Base-by-base conservation (phyloP, 2,888 invertebrate species). In the Drosophila vallismaia region DNA sequence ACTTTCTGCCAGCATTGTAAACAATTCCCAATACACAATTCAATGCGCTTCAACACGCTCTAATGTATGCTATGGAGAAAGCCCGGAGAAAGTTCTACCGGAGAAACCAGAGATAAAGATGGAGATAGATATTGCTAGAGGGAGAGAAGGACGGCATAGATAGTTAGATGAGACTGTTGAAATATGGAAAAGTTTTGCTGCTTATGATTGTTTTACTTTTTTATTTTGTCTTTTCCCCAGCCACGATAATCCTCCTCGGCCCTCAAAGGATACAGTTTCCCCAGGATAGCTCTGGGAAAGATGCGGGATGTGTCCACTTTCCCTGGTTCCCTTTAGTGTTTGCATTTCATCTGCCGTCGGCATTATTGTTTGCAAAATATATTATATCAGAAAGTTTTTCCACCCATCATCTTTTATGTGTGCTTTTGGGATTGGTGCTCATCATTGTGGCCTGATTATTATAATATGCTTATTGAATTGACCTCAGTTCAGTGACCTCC, bases 1-100 rank as follows among this genome's bases (percentile, higher is more conserved):
- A 83, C 75, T 86, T 83, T 86, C 70, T 73, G 70, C 83, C 83
- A 78, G 83, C 86, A 80, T 83, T 83, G 82, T 83, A 83, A 83
- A 83, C 82, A 83, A 86, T 86, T 86, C 82, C 86, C 82, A 83
- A 83, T 86, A 83, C 82, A 86, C 82, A 83, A 86, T 83, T 86
- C 86, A 83, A 83, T 83, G 86, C 82, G 82, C 82, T 83, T 83
- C 82, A 83, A 83, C 82, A 83, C 82, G 86, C 86, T 78, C 67
- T 83, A 83, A 83, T 83, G 84, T 83, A 86, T 83, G 86, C 86
- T 80, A 60, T 71, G 74, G 63, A 75, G 79, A 82, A 83, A 71
- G 80, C 81, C 63, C 67, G 36, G 12, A 63, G 53, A 68, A 46
- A 46, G 28, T 28, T 28, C 36, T 36, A 2, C 36, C 36, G 50